Conservation (phyloP, 2,888 invertebrate species). For the Argyra leucocephala region DNA sequence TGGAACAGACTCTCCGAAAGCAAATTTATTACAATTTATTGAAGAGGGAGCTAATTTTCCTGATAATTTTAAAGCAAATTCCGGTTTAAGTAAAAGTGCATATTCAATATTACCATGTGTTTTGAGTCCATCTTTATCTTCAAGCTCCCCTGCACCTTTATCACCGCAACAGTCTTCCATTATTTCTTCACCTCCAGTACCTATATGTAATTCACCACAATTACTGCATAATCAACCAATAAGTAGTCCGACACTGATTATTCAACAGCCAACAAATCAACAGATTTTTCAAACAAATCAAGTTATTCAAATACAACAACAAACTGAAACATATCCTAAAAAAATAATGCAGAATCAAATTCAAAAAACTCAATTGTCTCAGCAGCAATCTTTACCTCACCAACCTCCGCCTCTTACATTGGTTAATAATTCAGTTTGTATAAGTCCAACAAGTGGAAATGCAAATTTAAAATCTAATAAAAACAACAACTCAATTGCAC, state of each 20-base stretch:
- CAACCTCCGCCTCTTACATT: conserved; percentile 14
- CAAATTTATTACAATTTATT: conserved; percentile 62
- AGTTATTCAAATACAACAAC: conserved; percentile 12
- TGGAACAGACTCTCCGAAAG: conserved; percentile 35
- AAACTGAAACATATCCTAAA: conserved; percentile 15
- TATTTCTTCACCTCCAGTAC: conserved; percentile 19
- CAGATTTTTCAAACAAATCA: neutral
- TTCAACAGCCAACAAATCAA: conserved; percentile 18
- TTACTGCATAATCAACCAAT: neutral
- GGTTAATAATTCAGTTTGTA: neutral
- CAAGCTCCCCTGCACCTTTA: conserved; percentile 28
- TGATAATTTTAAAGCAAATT: conserved; percentile 64
- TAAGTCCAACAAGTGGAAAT: neutral
- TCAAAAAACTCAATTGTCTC: conserved; percentile 8
- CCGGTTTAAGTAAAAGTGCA: conserved; percentile 62
- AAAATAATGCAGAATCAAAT: conserved; percentile 11
- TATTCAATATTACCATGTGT: conserved; percentile 64
- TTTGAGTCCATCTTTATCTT: conserved; percentile 54
- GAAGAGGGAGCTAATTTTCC: conserved; percentile 70
- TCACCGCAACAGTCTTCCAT: conserved; percentile 19
- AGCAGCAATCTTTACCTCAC: conserved; percentile 8
- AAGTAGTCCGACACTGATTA: conserved; percentile 18
- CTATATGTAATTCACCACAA: conserved; percentile 15
- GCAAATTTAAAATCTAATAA: conserved; percentile 15
- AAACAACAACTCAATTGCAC: conserved; percentile 24